Conservation (phyloP, 2,888 invertebrate genomes). For the Orthosia gothica region DNA sequence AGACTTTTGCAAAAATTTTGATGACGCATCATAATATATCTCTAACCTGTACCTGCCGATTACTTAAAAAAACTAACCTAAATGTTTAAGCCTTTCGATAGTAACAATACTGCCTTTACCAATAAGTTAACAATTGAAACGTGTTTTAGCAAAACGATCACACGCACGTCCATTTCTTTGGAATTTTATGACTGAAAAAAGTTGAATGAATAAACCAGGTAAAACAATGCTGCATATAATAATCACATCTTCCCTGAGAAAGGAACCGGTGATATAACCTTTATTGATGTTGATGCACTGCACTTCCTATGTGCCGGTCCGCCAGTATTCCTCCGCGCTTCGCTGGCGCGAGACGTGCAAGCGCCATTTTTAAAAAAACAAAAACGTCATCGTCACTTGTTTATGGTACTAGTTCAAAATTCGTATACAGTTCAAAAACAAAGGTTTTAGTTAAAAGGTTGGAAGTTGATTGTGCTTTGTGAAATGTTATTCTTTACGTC, state of each 20-base stretch:
- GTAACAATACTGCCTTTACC: background rate
- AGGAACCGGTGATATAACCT: slow-evolving; percentile 59
- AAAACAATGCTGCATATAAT: slow-evolving; percentile 51
- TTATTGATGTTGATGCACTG: slow-evolving; percentile 59
- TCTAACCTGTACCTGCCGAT: background rate
- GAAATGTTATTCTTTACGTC: slow-evolving; percentile 32
- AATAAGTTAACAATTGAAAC: slow-evolving; percentile 3
- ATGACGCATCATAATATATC: background rate
- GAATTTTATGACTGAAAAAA: slow-evolving; percentile 12
- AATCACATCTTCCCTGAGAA: slow-evolving; percentile 56
- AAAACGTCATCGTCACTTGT: slow-evolving; percentile 54
- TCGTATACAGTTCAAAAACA: slow-evolving; percentile 39
- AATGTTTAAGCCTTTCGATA: background rate
- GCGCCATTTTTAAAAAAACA: slow-evolving; percentile 70
- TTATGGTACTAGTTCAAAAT: slow-evolving; percentile 33
- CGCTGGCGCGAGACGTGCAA: slow-evolving; percentile 80
- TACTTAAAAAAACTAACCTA: background rate
- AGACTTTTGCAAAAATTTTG: background rate
- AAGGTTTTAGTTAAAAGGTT: slow-evolving; percentile 30
- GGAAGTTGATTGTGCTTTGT: slow-evolving; percentile 40
- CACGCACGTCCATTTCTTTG: background rate
- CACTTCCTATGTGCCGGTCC: slow-evolving; percentile 66
- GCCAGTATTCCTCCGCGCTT: slow-evolving; percentile 82
- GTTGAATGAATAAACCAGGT: slow-evolving; percentile 23
- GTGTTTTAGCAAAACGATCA: slow-evolving; percentile 9